Evolutionary conservation across 2,113 vertebrate species (phyloP).

Genomic region (Phrynocephalus versicolor): DNA sequence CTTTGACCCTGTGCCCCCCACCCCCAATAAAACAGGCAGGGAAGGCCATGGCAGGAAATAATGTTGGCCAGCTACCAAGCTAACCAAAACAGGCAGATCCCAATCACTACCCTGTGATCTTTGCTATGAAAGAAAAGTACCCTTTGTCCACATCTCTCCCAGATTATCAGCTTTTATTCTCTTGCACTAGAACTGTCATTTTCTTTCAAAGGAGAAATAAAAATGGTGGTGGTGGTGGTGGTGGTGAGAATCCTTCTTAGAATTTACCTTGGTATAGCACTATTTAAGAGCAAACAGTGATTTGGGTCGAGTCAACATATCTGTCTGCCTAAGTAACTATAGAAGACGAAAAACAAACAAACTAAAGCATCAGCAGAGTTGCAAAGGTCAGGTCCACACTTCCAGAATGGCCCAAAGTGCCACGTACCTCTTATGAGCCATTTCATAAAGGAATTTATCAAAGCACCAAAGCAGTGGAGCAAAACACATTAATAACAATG

Average conservation of each 20-base stretch:
- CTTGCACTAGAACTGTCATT: not conserved
- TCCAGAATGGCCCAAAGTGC: not conserved
- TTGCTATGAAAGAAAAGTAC: not conserved
- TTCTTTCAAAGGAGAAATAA: not conserved
- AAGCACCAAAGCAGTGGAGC: not conserved
- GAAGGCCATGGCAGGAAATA: too few species aligned
- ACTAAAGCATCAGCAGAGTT: not conserved
- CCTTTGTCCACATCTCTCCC: not conserved
- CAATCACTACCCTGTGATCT: too few species aligned
- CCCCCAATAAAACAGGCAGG: too few species aligned
- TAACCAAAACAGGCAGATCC: too few species aligned
- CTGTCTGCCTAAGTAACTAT: not conserved
- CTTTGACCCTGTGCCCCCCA: too few species aligned
- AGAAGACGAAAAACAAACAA: conserved; percentile 6
- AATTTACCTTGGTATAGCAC: conserved; percentile 35
- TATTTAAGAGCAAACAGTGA: not conserved
- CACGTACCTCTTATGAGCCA: not conserved
- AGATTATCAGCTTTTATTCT: not conserved
- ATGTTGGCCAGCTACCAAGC: too few species aligned
- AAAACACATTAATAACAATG: not conserved
- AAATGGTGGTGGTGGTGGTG: not conserved
- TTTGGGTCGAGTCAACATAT: not conserved
- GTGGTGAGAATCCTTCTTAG: not conserved
- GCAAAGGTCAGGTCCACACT: not conserved
- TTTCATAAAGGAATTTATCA: not conserved